Percentiles rank a stretch among this genome's conserved stretches.
Evolutionary conservation across 2,888 invertebrate species (phyloP).

Genomic region (Maniola hyperantus): DNA sequence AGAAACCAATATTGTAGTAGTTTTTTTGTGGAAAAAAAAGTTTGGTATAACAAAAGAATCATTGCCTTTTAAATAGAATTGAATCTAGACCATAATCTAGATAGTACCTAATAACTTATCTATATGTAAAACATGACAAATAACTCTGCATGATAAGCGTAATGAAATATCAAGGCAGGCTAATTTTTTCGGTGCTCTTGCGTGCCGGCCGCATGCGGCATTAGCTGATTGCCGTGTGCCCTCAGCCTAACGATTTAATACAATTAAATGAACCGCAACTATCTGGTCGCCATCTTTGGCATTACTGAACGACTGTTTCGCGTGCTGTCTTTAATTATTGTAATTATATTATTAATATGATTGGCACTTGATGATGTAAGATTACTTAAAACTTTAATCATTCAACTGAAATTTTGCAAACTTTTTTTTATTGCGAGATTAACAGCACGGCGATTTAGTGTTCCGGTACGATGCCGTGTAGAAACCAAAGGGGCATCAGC

Average conservation of each 20-base stretch:
- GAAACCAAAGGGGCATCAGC: too few species aligned
- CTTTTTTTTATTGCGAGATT: too few species aligned
- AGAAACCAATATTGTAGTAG: too few species aligned
- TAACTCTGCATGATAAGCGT: constrained; percentile 27
- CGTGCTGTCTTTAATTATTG: constrained; percentile 58
- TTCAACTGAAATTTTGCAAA: background rate
- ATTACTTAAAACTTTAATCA: background rate
- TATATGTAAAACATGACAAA: constrained; percentile 15
- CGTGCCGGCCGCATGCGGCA: constrained; percentile 78
- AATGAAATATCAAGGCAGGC: constrained; percentile 32
- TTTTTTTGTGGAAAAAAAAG: too few species aligned
- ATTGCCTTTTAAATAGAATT: too few species aligned
- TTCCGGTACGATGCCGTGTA: too few species aligned
- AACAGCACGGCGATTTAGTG: too few species aligned
- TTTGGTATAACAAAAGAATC: too few species aligned
- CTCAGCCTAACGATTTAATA: constrained; percentile 79
- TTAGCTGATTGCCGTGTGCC: constrained; percentile 78
- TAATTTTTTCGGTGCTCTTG: constrained; percentile 51
- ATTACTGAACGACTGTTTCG: constrained; percentile 75
- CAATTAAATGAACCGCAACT: constrained; percentile 78
- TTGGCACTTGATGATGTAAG: constrained; percentile 7
- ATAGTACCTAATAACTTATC: background rate
- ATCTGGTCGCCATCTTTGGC: constrained; percentile 73
- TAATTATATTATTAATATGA: constrained; percentile 37
- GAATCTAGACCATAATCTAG: background rate